Evolutionary conservation across 2,797 vertebrate genomes (phyloP).

Genomic region (Melanotaenia nigrans): DNA sequence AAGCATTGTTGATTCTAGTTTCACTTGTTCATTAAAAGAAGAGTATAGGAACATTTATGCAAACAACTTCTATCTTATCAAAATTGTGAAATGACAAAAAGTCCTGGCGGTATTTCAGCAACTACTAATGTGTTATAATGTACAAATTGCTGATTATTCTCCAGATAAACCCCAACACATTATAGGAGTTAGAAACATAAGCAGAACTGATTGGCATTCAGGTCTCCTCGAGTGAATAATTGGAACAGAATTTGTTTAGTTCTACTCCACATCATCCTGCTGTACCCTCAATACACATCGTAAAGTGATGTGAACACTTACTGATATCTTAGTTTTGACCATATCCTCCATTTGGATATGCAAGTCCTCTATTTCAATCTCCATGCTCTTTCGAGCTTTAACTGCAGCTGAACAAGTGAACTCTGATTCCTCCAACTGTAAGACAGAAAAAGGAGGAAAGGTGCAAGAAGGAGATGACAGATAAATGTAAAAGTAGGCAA

Average conservation of each 20-base stretch:
- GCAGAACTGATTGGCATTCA: conserved; percentile 9
- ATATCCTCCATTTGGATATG: conserved; percentile 97
- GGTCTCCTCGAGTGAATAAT: conserved; percentile 1
- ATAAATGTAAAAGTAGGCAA: conserved; percentile 12
- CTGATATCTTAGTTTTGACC: conserved; percentile 90
- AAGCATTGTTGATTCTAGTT: conserved; percentile 53
- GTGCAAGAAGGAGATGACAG: conserved; percentile 6
- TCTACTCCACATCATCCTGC: conserved; percentile 1
- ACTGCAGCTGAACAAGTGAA: conserved; percentile 92
- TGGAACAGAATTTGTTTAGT: conserved; percentile 5
- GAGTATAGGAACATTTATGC: conserved; percentile 24
- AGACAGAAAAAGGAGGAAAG: conserved; percentile 31
- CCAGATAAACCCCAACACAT: not conserved
- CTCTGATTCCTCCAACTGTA: conserved; percentile 96
- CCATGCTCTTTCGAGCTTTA: conserved; percentile 95
- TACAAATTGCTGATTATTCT: conserved; percentile 1
- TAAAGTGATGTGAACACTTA: conserved; percentile 76
- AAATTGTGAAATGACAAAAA: conserved; percentile 5
- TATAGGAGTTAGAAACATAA: not conserved
- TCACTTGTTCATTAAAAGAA: conserved; percentile 38
- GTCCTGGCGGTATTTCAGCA: not conserved
- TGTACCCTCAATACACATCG: not conserved
- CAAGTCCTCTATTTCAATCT: conserved; percentile 95
- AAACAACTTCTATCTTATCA: conserved; percentile 7
- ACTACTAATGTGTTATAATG: conserved; percentile 8